Percentiles rank a stretch among this genome's conserved stretches.
These are phyloP conservation scores for Coelopa frigida DNA, from an alignment of 1,140 invertebrate genomes.

Conservation along the genomic window DNA sequence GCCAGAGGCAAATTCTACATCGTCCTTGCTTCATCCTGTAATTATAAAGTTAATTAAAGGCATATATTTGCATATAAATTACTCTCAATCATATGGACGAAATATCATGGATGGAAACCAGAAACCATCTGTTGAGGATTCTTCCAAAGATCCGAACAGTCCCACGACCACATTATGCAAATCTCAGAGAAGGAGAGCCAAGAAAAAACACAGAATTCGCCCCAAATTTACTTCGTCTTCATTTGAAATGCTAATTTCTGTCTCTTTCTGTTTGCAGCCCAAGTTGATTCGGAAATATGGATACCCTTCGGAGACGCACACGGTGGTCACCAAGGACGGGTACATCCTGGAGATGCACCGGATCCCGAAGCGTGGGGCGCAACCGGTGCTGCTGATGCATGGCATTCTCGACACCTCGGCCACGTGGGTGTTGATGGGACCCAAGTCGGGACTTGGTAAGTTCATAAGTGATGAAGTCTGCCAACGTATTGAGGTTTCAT, in stretches of 20 bases:
- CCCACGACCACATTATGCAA: too few species aligned
- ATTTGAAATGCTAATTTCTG: too few species aligned
- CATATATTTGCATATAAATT: too few species aligned
- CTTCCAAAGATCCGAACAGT: too few species aligned
- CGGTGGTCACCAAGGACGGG: slow-evolving; percentile 49
- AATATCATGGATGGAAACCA: too few species aligned
- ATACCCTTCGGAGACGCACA: slow-evolving; percentile 53
- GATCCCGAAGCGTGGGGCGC: slow-evolving; percentile 45
- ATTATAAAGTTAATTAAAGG: too few species aligned
- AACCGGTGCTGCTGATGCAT: slow-evolving; percentile 54
- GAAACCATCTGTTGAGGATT: too few species aligned
- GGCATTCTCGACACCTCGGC: slow-evolving; percentile 65
- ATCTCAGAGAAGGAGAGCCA: too few species aligned
- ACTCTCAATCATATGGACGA: too few species aligned
- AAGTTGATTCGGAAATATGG: slow-evolving; percentile 50
- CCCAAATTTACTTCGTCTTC: slow-evolving; percentile 35
- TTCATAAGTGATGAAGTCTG: not conserved
- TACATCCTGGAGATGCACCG: slow-evolving; percentile 51
- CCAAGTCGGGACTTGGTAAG: slow-evolving; percentile 51
- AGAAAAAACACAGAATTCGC: slow-evolving; percentile 11
- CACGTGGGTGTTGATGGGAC: slow-evolving; percentile 65
- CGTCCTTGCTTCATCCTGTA: too few species aligned
- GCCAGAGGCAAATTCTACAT: too few species aligned
- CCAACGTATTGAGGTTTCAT: not conserved
- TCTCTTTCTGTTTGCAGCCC: slow-evolving; percentile 29